A percentile compares a stretch with the other conserved stretches of the same genome.
Conservation (phyloP, 2,888 invertebrate genomes). For the Conistra vaccinii region DNA sequence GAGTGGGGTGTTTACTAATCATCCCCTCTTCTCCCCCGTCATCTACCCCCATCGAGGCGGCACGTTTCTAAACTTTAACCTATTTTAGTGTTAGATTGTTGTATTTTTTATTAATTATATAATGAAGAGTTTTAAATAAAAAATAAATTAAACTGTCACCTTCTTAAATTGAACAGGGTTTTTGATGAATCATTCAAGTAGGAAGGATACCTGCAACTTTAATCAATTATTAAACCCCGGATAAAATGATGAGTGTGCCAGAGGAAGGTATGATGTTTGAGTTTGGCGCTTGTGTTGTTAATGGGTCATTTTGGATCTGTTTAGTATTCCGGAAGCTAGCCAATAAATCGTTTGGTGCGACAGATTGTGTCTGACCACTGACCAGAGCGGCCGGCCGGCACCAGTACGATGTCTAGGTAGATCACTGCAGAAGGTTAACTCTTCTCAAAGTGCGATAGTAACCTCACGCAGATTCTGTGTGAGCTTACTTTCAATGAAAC, state of each 20-base stretch:
- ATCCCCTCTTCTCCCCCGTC: no score
- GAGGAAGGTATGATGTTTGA: not conserved
- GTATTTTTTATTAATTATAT: no score
- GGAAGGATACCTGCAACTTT: not conserved
- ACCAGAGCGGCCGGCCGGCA: not conserved
- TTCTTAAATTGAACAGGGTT: no score
- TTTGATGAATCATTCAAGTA: not conserved
- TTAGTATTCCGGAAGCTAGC: slow-evolving; percentile 26
- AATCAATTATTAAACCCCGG: not conserved
- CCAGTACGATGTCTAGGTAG: not conserved
- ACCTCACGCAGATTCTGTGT: not conserved
- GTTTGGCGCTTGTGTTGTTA: slow-evolving; percentile 17
- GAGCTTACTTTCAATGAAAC: not conserved
- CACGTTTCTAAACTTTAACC: no score
- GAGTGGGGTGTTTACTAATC: no score
- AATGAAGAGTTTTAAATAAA: no score
- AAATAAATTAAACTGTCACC: no score
- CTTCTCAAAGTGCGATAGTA: not conserved
- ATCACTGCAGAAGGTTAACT: slow-evolving; percentile 22
- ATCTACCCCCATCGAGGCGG: no score
- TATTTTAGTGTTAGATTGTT: no score
- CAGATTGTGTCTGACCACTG: slow-evolving; percentile 29
- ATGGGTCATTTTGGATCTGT: slow-evolving; percentile 21
- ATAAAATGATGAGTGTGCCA: not conserved
- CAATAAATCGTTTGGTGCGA: slow-evolving; percentile 25